Conservation (phyloP, 2,888 invertebrate species). For the Chalcis sispes region DNA sequence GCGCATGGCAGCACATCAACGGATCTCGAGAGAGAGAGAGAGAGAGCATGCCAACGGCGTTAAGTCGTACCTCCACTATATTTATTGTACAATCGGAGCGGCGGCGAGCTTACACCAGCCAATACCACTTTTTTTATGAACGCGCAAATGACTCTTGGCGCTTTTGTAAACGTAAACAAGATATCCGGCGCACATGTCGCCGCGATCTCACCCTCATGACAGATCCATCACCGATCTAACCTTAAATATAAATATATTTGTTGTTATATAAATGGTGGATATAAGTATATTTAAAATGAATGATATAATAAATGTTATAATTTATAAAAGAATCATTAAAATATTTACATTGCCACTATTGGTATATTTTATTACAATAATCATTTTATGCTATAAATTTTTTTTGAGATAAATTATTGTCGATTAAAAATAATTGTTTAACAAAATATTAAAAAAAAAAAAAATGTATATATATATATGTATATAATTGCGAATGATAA, state of each 20-base stretch:
- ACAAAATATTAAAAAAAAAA: no score
- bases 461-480: background rate
- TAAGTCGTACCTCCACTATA: constrained; percentile 31
- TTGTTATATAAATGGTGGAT: no score
- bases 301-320: no score
- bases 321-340: no score
- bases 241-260: background rate
- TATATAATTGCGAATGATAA: background rate
- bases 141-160: constrained; percentile 9
- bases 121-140: constrained; percentile 4
- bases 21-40: constrained; percentile 54
- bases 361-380: no score
- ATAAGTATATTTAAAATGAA: no score
- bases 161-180: constrained; percentile 54
- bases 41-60: constrained; percentile 15
- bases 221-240: background rate
- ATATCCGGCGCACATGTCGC: constrained; percentile 8
- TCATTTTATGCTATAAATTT: no score
- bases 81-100: no score
- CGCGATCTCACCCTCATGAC: constrained; percentile 11
- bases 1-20: constrained; percentile 39
- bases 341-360: no score
- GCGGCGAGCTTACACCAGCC: background rate
- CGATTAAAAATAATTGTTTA: no score
- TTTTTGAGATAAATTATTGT: no score